A percentile compares a stretch with the other conserved stretches of the same genome.
Evolutionary conservation across 2,888 invertebrate species (phyloP).

Genomic region (Acanthosepion lycidas): DNA sequence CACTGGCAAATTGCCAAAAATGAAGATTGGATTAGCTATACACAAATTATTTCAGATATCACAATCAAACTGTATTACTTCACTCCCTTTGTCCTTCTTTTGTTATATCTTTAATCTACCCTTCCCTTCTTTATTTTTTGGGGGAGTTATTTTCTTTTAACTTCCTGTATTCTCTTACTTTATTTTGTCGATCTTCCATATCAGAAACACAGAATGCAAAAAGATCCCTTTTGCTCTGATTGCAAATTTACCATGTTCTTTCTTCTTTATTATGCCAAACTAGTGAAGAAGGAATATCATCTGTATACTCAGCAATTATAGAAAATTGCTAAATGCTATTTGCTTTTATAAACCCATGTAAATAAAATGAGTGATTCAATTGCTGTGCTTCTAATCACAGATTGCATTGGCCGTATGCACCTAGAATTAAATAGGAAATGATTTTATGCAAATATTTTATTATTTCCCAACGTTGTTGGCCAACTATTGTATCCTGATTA

Average conservation of each 20-base stretch:
- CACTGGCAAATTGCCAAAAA: neutral
- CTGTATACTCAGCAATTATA: neutral
- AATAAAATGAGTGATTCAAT: neutral
- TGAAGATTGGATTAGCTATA: neutral
- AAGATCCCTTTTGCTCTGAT: neutral
- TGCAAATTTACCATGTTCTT: neutral
- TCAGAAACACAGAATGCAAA: neutral
- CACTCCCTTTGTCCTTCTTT: neutral
- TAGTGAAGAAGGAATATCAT: constrained; percentile 4
- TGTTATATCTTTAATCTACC: neutral
- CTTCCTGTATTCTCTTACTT: constrained; percentile 5
- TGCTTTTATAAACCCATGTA: constrained; percentile 24
- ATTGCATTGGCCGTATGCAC: constrained; percentile 12
- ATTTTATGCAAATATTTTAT: neutral
- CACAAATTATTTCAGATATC: constrained; percentile 33
- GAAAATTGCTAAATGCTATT: neutral
- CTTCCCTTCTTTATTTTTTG: neutral
- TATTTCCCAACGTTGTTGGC: neutral
- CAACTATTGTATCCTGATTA: neutral
- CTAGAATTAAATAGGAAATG: neutral
- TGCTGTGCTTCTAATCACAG: neutral
- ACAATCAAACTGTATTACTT: neutral
- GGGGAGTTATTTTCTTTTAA: neutral
- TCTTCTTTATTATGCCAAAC: neutral
- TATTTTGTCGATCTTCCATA: neutral